A percentile compares a stretch with the other conserved stretches of the same genome.
These are phyloP conservation scores for Leptinotarsa peninsularis DNA, from an alignment of 2,888 invertebrate species.

Conservation along the genomic window DNA sequence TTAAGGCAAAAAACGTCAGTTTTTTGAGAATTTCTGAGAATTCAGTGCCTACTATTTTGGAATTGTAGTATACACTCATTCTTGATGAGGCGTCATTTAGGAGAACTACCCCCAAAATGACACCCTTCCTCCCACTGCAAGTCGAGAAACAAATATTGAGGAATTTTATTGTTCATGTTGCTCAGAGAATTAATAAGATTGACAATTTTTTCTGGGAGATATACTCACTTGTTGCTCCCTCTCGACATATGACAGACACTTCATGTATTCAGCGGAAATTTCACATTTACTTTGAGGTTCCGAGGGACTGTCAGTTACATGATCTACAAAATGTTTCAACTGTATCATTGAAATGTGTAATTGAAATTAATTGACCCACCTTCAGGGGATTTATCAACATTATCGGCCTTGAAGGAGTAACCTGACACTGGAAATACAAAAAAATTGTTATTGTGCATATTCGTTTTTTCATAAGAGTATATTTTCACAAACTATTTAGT, in stretches of 20 bases:
- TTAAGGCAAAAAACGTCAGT: too few relatives aligned
- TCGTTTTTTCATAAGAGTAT: too few relatives aligned
- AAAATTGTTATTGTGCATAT: not conserved
- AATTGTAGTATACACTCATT: too few relatives aligned
- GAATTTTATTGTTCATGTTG: too few relatives aligned
- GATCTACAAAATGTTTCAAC: slow-evolving; percentile 29
- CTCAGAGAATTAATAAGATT: too few relatives aligned
- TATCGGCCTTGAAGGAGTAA: slow-evolving; percentile 42
- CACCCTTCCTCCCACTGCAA: too few relatives aligned
- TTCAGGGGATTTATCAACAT: slow-evolving; percentile 29
- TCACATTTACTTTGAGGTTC: slow-evolving; percentile 52
- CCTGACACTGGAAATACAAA: slow-evolving; percentile 41
- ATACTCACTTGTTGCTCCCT: slow-evolving; percentile 44
- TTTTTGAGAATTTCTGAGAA: too few relatives aligned
- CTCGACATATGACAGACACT: slow-evolving; percentile 50
- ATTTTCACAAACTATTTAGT: too few relatives aligned
- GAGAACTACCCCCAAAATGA: too few relatives aligned
- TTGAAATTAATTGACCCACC: slow-evolving; percentile 36
- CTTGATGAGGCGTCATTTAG: too few relatives aligned
- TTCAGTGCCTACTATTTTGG: too few relatives aligned
- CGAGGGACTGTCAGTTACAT: not conserved
- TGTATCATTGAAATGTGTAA: not conserved
- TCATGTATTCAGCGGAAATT: slow-evolving; percentile 53
- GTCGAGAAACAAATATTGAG: too few relatives aligned
- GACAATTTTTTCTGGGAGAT: not conserved